Conservation (phyloP, 2,113 vertebrate species). For the Rafetus swinhoei region DNA sequence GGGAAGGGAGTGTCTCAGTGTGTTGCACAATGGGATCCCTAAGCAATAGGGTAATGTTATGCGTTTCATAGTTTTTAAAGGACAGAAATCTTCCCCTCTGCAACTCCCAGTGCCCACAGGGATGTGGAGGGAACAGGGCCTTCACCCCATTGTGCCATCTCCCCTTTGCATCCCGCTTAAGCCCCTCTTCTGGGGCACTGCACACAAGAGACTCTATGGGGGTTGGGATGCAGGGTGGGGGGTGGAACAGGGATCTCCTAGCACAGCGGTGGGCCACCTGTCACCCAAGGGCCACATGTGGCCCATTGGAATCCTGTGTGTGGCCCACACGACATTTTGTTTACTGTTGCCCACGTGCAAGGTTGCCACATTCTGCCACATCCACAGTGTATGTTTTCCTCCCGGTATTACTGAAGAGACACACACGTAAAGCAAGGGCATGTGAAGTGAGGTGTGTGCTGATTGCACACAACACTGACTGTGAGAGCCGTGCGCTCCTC, state of each 20-base stretch:
- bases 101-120: not conserved
- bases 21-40: not conserved
- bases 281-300: too few relatives aligned
- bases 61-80: not conserved
- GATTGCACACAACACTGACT: too few relatives aligned
- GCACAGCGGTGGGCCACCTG: not conserved
- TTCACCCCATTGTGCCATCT: not conserved
- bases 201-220: not conserved
- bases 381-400: too few relatives aligned
- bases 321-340: too few relatives aligned
- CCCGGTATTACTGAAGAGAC: too few relatives aligned
- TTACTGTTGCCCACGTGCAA: too few relatives aligned
- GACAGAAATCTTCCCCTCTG: not conserved
- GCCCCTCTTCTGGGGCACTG: not conserved
- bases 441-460: too few relatives aligned
- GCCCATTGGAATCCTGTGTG: too few relatives aligned
- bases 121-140: not conserved
- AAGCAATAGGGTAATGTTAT: not conserved
- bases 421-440: too few relatives aligned
- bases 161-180: not conserved
- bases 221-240: not conserved
- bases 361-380: too few relatives aligned
- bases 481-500: too few relatives aligned
- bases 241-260: not conserved
- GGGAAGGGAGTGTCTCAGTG: not conserved